phyloP scores from a whole-genome alignment of 1,140 invertebrate species.

The Ericerus pela region DNA sequence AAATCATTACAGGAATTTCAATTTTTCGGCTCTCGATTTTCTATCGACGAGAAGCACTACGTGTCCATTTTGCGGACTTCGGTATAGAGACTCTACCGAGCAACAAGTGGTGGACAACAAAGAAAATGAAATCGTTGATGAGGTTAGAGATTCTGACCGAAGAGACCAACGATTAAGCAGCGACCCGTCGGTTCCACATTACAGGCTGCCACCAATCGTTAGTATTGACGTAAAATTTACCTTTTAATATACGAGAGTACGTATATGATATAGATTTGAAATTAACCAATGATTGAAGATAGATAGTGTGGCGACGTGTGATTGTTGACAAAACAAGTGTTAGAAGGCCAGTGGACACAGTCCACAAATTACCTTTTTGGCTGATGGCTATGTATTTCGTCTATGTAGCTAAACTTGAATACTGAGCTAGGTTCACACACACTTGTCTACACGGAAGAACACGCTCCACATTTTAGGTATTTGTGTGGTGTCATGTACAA shows the following conservation, averaged over 20 bases:
- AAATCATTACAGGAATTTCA: slow-evolving; percentile 3
- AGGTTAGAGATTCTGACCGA: slow-evolving; percentile 21
- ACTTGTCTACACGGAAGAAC: too few relatives aligned
- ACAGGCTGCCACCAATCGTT: slow-evolving; percentile 27
- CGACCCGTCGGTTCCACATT: slow-evolving; percentile 23
- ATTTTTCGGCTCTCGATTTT: neutral
- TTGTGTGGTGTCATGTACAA: too few relatives aligned
- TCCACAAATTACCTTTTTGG: too few relatives aligned
- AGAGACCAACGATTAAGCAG: slow-evolving; percentile 24
- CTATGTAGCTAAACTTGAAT: too few relatives aligned
- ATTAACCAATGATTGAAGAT: neutral
- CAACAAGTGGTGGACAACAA: neutral
- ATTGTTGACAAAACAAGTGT: neutral
- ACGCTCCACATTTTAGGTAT: too few relatives aligned
- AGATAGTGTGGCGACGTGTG: neutral
- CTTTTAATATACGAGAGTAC: neutral
- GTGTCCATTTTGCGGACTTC: slow-evolving; percentile 25
- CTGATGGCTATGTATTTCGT: too few relatives aligned
- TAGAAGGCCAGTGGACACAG: neutral
- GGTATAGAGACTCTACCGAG: slow-evolving; percentile 12
- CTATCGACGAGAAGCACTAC: slow-evolving; percentile 14
- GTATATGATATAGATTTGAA: neutral
- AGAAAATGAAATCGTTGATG: slow-evolving; percentile 15
- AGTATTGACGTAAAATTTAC: slow-evolving; percentile 13
- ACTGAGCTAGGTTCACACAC: too few relatives aligned